A percentile compares a stretch with the other conserved stretches of the same genome.
Conservation (phyloP, 2,797 vertebrate species). For the Pipistrellus pygmaeus region DNA sequence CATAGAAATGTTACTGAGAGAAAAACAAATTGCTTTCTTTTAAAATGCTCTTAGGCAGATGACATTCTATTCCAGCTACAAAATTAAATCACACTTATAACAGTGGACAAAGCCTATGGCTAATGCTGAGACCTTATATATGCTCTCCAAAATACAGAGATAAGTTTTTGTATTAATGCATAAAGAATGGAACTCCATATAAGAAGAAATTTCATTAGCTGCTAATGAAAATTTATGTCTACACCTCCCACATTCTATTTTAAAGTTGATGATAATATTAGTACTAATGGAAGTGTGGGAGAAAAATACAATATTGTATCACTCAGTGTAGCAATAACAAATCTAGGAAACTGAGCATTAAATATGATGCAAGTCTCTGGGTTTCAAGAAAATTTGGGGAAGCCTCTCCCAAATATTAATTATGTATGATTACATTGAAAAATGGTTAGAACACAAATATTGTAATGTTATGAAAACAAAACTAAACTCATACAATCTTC, state of each 20-base stretch:
- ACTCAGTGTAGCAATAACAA: neutral
- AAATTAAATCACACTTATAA: neutral
- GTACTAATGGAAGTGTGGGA: neutral
- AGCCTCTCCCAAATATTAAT: neutral
- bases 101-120: neutral
- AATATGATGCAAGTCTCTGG: conserved; percentile 41
- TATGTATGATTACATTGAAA: neutral
- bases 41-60: neutral
- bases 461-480: neutral
- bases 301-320: conserved; percentile 36
- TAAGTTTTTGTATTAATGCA: neutral
- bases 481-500: neutral
- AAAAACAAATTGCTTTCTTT: neutral
- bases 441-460: neutral
- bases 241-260: neutral
- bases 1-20: neutral
- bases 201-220: conserved; percentile 55
- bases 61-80: neutral
- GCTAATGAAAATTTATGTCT: conserved; percentile 59
- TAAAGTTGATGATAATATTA: conserved; percentile 36
- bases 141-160: neutral
- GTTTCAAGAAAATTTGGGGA: conserved; percentile 47
- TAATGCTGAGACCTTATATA: neutral
- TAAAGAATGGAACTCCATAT: neutral
- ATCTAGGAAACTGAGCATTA: neutral